Evolutionary conservation across 2,113 vertebrate species (phyloP), one percentile per base, ranked within the genome.

Genomic region (Esox niger): DNA sequence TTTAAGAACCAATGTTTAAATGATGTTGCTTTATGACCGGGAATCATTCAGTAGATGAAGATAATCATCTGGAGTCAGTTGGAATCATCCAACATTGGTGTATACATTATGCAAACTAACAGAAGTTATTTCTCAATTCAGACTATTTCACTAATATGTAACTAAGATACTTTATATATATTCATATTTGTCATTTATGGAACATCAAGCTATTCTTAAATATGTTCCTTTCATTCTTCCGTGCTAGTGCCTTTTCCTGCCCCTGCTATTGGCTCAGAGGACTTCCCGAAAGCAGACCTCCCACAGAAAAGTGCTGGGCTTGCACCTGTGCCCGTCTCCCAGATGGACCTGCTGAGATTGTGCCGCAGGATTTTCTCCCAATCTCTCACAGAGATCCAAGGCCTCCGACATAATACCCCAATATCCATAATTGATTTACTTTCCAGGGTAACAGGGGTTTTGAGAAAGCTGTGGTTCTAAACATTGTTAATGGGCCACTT

Each of bases 281-380:
- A 74, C 20, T 49, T 73, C 47, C 5, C n/a, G 21, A n/a, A 52
- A 0, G 17, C 38, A 70, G 63, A 82, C 8, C 66, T 80, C 70
- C 58, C 59, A 27, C 11, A 77, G 81, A 75, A 70, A 81, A 71
- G 75, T 27, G 62, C 54, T 62, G 11, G 6, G 30, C 58, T 62
- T 6, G 72, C 68, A 60, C 60, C 68, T 58, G 65, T 76, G 70
- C 69, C 81, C 64, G 69, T 49, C 62, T 49, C 56, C 21, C 65
- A 62, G 29, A 52, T 75, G 79, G 74, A 76, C 87, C 69, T 76
- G 65, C 86, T 80, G 75, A 49, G 70, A 30, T 71, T 78, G 58
- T 52, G 63, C 72, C 38, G 27, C 62, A 57, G 27, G 17, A 63
- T 64, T 65, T 73, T 32, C 32, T 71, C 32, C 30, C 64, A 69